phyloP scores from a whole-genome alignment of 2,113 vertebrate species.

The Microcebus ravelobensis region DNA sequence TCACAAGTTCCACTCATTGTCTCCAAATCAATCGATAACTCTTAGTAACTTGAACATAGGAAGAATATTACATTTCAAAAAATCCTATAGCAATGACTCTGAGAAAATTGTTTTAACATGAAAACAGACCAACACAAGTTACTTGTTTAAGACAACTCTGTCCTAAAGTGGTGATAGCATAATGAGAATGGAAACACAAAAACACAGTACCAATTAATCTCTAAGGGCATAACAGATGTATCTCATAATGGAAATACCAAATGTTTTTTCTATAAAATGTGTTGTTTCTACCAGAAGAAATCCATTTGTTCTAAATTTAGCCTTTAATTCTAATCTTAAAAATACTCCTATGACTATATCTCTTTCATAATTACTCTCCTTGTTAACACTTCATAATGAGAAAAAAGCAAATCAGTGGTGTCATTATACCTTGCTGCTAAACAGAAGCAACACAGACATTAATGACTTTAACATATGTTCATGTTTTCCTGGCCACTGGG shows the following conservation, averaged over 20 bases:
- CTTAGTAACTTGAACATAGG: background rate
- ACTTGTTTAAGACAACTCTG: background rate
- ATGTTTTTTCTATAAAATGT: background rate
- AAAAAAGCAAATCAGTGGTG: conserved; percentile 70
- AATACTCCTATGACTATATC: background rate
- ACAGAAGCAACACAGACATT: conserved; percentile 72
- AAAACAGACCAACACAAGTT: background rate
- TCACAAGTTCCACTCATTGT: background rate
- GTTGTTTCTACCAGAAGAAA: background rate
- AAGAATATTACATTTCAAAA: rapidly evolving
- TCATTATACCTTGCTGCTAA: conserved; percentile 76
- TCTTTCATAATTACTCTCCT: conserved; percentile 66
- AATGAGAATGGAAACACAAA: background rate
- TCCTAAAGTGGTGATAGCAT: background rate
- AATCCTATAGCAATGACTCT: conserved; percentile 32
- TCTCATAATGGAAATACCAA: background rate
- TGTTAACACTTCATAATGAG: conserved; percentile 67
- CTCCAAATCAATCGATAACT: background rate
- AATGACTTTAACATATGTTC: conserved; percentile 81
- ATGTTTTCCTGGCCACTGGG: conserved; percentile 75
- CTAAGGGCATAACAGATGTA: background rate
- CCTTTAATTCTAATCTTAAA: conserved; percentile 23
- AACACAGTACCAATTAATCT: background rate
- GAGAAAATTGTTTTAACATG: background rate
- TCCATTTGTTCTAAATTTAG: background rate